Percentiles rank a stretch among this genome's conserved stretches.
phyloP scores from a whole-genome alignment of 2,113 vertebrate species.

The Aptenodytes forsteri region DNA sequence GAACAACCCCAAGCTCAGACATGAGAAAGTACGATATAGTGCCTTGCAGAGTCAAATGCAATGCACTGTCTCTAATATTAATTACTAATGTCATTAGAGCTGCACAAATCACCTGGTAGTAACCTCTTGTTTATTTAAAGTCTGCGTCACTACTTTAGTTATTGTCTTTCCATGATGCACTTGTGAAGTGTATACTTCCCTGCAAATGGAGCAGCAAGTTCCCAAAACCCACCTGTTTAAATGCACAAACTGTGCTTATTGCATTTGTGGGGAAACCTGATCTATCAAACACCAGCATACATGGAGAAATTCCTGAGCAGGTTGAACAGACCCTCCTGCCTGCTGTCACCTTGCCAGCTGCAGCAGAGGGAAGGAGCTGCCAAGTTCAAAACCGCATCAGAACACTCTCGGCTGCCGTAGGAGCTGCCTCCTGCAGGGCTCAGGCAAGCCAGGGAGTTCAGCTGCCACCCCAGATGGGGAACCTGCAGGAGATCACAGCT shows the following conservation, averaged over 20 bases:
- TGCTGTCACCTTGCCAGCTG: not conserved
- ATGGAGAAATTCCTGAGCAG: not conserved
- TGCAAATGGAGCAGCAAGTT: not conserved
- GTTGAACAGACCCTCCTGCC: not conserved
- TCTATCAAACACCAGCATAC: not conserved
- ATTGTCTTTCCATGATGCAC: conserved; percentile 38
- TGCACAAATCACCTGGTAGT: conserved; percentile 6
- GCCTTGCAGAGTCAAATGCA: not conserved
- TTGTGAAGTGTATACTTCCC: not conserved
- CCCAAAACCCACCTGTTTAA: not conserved
- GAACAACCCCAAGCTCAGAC: not conserved
- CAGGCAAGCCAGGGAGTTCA: not conserved
- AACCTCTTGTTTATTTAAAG: conserved; percentile 11
- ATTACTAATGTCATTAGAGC: not conserved
- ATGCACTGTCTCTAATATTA: not conserved
- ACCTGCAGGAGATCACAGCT: not conserved
- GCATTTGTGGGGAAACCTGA: not conserved
- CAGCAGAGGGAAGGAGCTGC: not conserved
- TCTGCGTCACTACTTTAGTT: conserved; percentile 31
- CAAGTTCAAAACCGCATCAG: not conserved
- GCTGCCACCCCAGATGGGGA: not conserved
- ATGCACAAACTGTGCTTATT: not conserved
- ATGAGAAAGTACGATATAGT: not conserved
- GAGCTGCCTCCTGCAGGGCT: not conserved
- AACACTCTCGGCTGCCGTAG: not conserved